Evolutionary conservation across 2,797 vertebrate genomes (phyloP).

Genomic region (Dryobates pubescens): DNA sequence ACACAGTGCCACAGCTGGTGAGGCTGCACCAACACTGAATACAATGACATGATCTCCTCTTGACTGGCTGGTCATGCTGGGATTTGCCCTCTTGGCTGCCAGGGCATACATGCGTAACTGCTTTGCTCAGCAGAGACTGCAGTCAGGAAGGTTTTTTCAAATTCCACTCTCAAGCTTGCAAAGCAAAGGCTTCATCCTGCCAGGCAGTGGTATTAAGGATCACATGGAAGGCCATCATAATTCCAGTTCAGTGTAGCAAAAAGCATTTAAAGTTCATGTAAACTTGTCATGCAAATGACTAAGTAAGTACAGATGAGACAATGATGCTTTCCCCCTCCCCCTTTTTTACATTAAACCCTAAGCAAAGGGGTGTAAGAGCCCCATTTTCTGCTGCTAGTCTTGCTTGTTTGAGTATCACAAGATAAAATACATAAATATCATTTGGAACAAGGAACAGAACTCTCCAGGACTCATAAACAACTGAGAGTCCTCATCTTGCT

Average conservation of each 20-base stretch:
- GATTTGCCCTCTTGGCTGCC: no score
- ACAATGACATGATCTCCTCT: no score
- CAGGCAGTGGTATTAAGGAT: constrained; percentile 14
- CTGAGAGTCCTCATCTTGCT: not conserved
- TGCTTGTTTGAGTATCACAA: not conserved
- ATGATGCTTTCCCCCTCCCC: not conserved
- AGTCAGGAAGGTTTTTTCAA: constrained; percentile 37
- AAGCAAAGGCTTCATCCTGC: constrained; percentile 29
- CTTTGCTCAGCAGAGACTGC: not conserved
- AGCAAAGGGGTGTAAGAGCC: not conserved
- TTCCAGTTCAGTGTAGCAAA: constrained; percentile 1
- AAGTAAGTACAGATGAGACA: not conserved
- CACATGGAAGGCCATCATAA: constrained; percentile 19
- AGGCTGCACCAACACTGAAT: not conserved
- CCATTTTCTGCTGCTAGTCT: not conserved
- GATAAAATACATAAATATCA: not conserved
- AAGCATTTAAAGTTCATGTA: constrained; percentile 29
- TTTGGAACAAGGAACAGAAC: not conserved
- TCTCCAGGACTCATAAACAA: not conserved
- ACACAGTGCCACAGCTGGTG: not conserved
- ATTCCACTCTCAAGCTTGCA: not conserved
- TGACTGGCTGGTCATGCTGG: no score
- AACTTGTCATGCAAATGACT: not conserved
- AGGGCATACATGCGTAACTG: no score
- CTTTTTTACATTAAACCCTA: not conserved